These are phyloP conservation scores for Acipenser oxyrinchus DNA, from an alignment of 2,797 vertebrate genomes.

Conservation along the genomic window DNA sequence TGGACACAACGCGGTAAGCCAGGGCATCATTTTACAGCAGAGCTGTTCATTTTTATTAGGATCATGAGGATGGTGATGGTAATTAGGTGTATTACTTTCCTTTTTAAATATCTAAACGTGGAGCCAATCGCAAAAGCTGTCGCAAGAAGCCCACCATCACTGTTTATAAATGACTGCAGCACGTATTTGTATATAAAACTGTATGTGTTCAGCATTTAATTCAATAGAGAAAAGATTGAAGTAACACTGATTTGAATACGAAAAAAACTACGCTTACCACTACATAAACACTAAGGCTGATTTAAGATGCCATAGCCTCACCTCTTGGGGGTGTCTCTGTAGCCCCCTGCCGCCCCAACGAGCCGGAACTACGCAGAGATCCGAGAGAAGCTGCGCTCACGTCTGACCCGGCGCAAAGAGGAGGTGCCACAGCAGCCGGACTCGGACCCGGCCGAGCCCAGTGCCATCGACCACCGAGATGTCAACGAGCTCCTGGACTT, in stretches of 20 bases:
- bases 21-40: conserved; percentile 12
- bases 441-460: conserved; percentile 66
- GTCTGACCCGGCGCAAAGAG: conserved; percentile 91
- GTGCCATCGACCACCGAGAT: conserved; percentile 79
- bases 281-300: no score
- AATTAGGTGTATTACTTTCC: no score
- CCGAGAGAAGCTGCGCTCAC: conserved; percentile 88
- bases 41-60: background rate
- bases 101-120: no score
- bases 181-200: no score
- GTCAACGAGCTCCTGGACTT: conserved; percentile 94
- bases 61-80: background rate
- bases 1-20: conserved; percentile 90
- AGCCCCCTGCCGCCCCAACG: conserved; percentile 94
- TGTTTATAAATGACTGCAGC: no score
- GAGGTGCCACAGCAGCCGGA: conserved; percentile 85
- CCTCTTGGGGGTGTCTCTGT: conserved; percentile 17
- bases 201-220: no score
- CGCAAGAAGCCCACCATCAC: no score
- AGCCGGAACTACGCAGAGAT: conserved; percentile 98
- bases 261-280: no score
- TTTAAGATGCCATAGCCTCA: background rate
- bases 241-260: no score
- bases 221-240: no score
- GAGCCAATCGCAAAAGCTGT: no score